Evolutionary conservation across 2,888 invertebrate species (phyloP).

Genomic region (Pyralis farinalis): DNA sequence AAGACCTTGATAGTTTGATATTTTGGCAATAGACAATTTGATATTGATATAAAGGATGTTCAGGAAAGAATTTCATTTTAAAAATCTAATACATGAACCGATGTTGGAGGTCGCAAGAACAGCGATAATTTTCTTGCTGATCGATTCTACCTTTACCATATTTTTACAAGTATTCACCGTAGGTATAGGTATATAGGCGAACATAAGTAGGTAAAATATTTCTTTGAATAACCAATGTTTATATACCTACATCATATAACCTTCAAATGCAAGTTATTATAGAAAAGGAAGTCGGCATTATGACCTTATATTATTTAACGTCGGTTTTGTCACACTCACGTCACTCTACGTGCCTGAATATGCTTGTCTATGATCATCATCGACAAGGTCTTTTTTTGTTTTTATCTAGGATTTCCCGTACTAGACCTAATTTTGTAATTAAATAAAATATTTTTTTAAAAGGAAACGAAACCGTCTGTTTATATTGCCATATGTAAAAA

Average conservation of each 20-base stretch:
- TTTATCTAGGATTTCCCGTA: neutral
- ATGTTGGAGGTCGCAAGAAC: too few relatives aligned
- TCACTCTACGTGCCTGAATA: neutral
- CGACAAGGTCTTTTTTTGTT: neutral
- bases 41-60: constrained; percentile 6
- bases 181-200: too few relatives aligned
- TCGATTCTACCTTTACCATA: too few relatives aligned
- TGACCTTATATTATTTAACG: neutral
- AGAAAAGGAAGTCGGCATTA: neutral
- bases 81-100: too few relatives aligned
- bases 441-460: too few relatives aligned
- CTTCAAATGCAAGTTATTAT: neutral
- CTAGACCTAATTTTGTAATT: too few relatives aligned
- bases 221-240: neutral
- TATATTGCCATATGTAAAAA: too few relatives aligned
- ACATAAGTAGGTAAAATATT: too few relatives aligned
- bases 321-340: neutral
- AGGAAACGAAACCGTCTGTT: too few relatives aligned
- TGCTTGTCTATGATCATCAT: neutral
- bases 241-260: constrained; percentile 1
- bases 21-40: neutral
- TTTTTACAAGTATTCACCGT: too few relatives aligned
- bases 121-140: too few relatives aligned
- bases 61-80: too few relatives aligned
- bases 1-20: neutral